Conservation (phyloP, 2,113 vertebrate species). For the Cheirogaleus medius region DNA sequence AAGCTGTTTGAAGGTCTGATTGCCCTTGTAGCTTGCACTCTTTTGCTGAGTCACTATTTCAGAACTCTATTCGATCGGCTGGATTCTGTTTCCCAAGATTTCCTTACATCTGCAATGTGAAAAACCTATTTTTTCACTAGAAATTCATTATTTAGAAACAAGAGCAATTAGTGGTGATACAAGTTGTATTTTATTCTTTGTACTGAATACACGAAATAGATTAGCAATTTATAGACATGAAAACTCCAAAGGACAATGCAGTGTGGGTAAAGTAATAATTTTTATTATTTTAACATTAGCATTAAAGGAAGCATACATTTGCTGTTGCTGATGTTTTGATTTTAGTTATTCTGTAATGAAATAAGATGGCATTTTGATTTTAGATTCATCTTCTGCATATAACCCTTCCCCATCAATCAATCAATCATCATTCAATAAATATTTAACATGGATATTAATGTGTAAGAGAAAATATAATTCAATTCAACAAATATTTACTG, state of each 20-base stretch:
- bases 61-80: background rate
- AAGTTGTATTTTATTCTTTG: background rate
- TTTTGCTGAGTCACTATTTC: background rate
- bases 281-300: background rate
- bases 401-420: background rate
- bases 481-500: background rate
- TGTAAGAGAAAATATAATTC: constrained; percentile 19
- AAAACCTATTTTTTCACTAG: background rate
- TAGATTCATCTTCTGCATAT: background rate
- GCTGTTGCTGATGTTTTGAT: background rate
- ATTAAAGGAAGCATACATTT: background rate
- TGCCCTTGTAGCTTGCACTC: background rate
- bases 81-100: background rate
- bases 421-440: background rate
- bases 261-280: background rate
- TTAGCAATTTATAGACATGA: background rate
- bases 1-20: background rate
- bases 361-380: constrained; percentile 24
- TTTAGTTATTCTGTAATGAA: background rate
- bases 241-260: background rate
- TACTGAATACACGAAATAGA: background rate
- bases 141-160: background rate
- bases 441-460: background rate
- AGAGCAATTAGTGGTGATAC: background rate
- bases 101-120: background rate